A percentile compares a stretch with the other conserved stretches of the same genome.
Conservation (phyloP, 2,113 vertebrate genomes). For the Campylomormyrus tamandua region DNA sequence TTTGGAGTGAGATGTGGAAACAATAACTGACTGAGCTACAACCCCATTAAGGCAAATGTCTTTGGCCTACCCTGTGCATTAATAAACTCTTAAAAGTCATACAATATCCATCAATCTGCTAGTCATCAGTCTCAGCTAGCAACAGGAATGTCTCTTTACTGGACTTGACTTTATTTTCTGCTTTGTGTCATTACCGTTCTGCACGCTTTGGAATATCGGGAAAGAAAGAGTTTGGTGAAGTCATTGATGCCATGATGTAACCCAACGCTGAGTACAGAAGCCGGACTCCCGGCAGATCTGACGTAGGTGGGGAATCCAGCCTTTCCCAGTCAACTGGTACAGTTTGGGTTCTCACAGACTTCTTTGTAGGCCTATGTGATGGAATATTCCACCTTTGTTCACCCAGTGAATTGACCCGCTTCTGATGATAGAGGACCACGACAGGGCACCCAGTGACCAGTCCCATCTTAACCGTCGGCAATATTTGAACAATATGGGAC, state of each 20-base stretch:
- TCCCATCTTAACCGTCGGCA: neutral
- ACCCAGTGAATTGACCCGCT: neutral
- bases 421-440: neutral
- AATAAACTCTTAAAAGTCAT: conserved; percentile 41
- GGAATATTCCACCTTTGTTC: neutral
- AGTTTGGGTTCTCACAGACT: neutral
- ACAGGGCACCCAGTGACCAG: neutral
- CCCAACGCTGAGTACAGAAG: neutral
- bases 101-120: conserved; percentile 39
- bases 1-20: conserved; percentile 21
- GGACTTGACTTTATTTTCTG: conserved; percentile 16
- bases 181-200: neutral
- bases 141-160: neutral
- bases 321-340: neutral
- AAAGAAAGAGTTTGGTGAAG: conserved; percentile 12
- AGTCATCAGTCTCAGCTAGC: conserved; percentile 19
- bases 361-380: neutral
- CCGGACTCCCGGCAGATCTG: conserved; percentile 20
- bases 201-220: neutral
- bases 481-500: neutral
- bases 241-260: conserved; percentile 17
- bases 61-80: conserved; percentile 56
- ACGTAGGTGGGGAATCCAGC: conserved; percentile 19
- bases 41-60: conserved; percentile 47
- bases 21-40: conserved; percentile 17